Evolutionary conservation across 2,113 vertebrate genomes (phyloP).

Genomic region (Cygnus buccinator): DNA sequence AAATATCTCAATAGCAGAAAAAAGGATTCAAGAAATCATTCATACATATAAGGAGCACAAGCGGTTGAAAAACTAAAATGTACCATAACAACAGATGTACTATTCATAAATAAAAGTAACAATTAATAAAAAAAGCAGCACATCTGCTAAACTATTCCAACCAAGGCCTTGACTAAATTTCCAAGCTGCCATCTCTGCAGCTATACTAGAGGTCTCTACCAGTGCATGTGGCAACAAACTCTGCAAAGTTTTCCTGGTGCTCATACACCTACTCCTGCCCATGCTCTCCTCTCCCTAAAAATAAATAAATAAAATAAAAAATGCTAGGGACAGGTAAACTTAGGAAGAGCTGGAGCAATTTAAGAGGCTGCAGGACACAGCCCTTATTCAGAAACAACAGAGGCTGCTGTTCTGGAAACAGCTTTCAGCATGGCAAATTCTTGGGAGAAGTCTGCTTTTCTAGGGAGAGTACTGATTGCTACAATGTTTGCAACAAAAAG

Average conservation of each 20-base stretch:
- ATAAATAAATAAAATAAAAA: too few relatives aligned
- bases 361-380: background rate
- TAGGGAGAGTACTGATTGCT: background rate
- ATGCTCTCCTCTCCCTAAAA: background rate
- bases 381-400: background rate
- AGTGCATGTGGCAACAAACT: fast-evolving
- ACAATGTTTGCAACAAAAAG: background rate
- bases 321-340: background rate
- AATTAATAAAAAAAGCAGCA: background rate
- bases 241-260: background rate
- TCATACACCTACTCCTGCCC: background rate
- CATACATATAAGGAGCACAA: background rate
- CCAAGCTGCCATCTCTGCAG: background rate
- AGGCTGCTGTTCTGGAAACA: background rate
- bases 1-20: background rate
- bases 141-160: background rate
- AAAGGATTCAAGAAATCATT: background rate
- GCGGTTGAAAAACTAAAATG: background rate
- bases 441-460: background rate
- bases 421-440: background rate
- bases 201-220: background rate
- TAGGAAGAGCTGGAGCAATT: background rate
- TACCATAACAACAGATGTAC: background rate
- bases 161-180: background rate
- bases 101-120: background rate